These are phyloP conservation scores for Chrysodeixis includens DNA, from an alignment of 2,888 invertebrate genomes.

Conservation along the genomic window DNA sequence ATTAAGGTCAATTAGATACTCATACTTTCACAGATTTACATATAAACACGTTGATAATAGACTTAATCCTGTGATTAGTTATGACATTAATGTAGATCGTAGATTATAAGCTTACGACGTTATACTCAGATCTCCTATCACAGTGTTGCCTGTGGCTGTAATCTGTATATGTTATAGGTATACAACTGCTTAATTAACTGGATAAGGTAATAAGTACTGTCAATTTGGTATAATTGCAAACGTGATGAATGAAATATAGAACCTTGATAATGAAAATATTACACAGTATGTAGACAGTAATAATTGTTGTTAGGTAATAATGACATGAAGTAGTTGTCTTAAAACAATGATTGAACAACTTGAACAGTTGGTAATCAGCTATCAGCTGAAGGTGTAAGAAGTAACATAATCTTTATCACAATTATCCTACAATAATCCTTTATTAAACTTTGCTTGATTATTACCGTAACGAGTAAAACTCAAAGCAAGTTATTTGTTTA, in stretches of 20 bases:
- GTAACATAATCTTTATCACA: slow-evolving; percentile 2
- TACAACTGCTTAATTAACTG: slow-evolving; percentile 1
- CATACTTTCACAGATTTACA: too few relatives aligned
- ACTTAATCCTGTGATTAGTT: background rate
- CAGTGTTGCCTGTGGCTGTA: background rate
- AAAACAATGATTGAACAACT: too few relatives aligned
- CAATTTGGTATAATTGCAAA: background rate
- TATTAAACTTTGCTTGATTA: slow-evolving; percentile 41
- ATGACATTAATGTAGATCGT: slow-evolving; percentile 1
- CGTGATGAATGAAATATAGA: background rate
- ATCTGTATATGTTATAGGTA: background rate
- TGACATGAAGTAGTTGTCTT: too few relatives aligned
- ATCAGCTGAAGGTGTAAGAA: background rate
- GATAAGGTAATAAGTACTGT: background rate
- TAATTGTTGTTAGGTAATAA: too few relatives aligned
- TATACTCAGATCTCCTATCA: background rate
- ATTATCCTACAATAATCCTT: slow-evolving; percentile 26
- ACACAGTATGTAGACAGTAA: background rate
- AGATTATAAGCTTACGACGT: background rate
- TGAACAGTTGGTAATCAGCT: too few relatives aligned
- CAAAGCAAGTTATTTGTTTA: slow-evolving; percentile 48
- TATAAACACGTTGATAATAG: background rate
- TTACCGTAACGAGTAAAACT: slow-evolving; percentile 43
- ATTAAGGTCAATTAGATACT: too few relatives aligned
- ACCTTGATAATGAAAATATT: too few relatives aligned